Conservation (phyloP, 2,888 invertebrate species). For the Nomada goodeniana region DNA sequence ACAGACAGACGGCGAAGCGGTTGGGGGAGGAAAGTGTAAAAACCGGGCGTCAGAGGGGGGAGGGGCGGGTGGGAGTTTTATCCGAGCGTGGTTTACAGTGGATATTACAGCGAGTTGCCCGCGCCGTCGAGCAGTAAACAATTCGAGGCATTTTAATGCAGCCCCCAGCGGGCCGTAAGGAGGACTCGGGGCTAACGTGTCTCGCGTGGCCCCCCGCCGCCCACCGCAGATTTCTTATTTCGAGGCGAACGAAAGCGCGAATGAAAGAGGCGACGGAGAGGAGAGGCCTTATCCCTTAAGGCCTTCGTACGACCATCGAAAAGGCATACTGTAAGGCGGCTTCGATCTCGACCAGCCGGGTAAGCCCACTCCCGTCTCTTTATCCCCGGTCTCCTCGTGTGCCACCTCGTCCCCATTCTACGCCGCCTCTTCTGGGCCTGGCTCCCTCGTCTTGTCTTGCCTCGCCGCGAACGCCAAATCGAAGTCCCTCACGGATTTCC, state of each 20-base stretch:
- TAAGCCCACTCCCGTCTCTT: conserved; percentile 68
- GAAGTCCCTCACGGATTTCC: conserved; percentile 64
- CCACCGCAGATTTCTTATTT: conserved; percentile 41
- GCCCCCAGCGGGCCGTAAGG: conserved; percentile 75
- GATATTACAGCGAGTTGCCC: conserved; percentile 69
- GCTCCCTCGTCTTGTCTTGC: background rate
- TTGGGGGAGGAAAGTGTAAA: conserved; percentile 24
- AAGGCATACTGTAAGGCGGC: conserved; percentile 77
- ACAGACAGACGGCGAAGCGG: background rate
- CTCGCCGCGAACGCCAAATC: conserved; percentile 39
- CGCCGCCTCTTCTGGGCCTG: conserved; percentile 43
- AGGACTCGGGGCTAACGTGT: conserved; percentile 71
- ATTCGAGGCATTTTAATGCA: conserved; percentile 79
- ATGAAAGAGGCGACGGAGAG: conserved; percentile 43
- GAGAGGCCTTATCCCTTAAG: conserved; percentile 75
- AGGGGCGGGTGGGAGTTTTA: conserved; percentile 64
- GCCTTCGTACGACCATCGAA: conserved; percentile 78
- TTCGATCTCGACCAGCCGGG: conserved; percentile 72
- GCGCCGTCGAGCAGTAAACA: conserved; percentile 72
- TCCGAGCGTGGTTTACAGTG: conserved; percentile 73
- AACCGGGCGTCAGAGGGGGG: conserved; percentile 3
- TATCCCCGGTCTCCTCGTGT: conserved; percentile 57
- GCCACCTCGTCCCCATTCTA: conserved; percentile 48
- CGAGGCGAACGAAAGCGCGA: conserved; percentile 57
- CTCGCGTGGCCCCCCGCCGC: conserved; percentile 33